Base-by-base conservation (phyloP, 2,888 invertebrate genomes). In the Ommatoiulus sabulosus region DNA sequence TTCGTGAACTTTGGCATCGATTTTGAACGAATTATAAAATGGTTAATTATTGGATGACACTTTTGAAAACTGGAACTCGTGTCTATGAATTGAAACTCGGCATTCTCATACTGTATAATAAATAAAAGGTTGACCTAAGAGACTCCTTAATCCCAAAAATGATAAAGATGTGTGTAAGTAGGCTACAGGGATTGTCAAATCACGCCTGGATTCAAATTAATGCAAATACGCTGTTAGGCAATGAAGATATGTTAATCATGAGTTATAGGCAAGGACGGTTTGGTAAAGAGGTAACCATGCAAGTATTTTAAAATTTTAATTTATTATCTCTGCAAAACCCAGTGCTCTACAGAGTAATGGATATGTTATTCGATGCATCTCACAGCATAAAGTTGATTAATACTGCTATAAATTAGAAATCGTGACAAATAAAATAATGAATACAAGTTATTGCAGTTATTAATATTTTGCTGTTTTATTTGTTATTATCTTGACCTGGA, bases 121-220 rank as follows among this genome's bases (percentile, higher is more conserved):
- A 80, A 12, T 80, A 80, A 80, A 35, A 15, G 35, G 80, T 80
- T 80, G 80, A 80, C 80, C 80, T 35, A 35, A 80, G 80, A 35
- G 35, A 80, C 80, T 43, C 24, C 12, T 80, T 80, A 80, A 80
- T 43, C 8, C 57, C 15, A 80, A 80, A 80, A 80, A 24, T 24
- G 35, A 43, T 43, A 80, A 80, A 24, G 80, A 80, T 80, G 35
- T 80, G 80, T 35, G 80, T 80, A 80, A 80, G 80, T 80, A 80
- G 80, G 80, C 35, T 80, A 80, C 80, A 24, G 80, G 35, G 80
- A 80, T 80, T 80, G 80, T 80, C 24, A 80, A 80, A 80, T 80
- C 80, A 80, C 80, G 80, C 4, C 35, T 80, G 35, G 80, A 80
- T 35, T 80, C 80, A 80, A 80, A 80, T 80, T 80, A 80, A 80